Base-by-base conservation (phyloP, 2,113 vertebrate species). In the Campylorhamphus procurvoides region DNA sequence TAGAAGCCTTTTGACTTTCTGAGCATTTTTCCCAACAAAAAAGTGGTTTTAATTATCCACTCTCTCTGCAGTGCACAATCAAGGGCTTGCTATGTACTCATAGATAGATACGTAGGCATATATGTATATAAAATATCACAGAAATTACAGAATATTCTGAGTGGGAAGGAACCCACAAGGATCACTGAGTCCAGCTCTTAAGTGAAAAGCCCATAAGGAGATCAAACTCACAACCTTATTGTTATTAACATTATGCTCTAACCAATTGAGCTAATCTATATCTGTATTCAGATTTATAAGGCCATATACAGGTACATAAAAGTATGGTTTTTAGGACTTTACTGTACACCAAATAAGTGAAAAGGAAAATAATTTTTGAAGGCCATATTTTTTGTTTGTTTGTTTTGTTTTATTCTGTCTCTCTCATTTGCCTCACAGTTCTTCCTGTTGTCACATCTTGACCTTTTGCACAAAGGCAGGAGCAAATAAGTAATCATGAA, bases 61-160 rank as follows among this genome's bases (percentile, higher is more conserved):
- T 28, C 33, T 19, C 5, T 35, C 50, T 78, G 18, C 4, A 50
- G 6, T 25, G 14, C 7, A 50, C 6, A 20, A 17, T 12, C 10
- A 39, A 33, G 5, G 3, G 3, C 1, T 53, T 77, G 16, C 4
- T 73, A 3, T 28, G 20, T 25, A 49, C 53, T n/a, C 7, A 31
- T 7, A 55, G 10, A 7, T 17, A 40, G 4, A 3, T 22, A 27
- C 8, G 22, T 39, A 3, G 20, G 7, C 4, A 16, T 9, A 5
- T 14, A 31, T 37, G 7, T 14, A 6, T 49, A 29, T 8, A n/a
- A 79, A 63, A 18, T 23, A 28, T 13, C 52, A 44, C 37, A 59
- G 52, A 17, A 59, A 33, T n/a, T 8, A 11, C 23, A 46, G 23
- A n/a, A 39, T 39, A 39, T 59, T 52, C 28, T 39, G 27, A 24